phyloP scores from a whole-genome alignment of 2,888 invertebrate species.

The Colostygia pectinataria region DNA sequence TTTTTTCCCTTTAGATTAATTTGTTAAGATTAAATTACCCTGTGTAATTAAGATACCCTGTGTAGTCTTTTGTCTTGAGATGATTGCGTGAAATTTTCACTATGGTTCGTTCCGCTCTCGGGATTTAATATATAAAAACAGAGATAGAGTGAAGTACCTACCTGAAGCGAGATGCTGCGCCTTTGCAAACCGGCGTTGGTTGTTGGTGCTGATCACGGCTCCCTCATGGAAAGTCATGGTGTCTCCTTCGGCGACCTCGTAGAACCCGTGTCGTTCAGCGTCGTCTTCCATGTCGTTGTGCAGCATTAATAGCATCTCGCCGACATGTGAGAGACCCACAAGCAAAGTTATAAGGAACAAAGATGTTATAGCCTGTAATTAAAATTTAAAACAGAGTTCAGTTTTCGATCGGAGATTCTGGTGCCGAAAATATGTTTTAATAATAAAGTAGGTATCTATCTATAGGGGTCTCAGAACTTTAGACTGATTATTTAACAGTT shows the following conservation, averaged over 20 bases:
- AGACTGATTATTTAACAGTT: too few relatives aligned
- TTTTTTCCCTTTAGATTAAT: too few relatives aligned
- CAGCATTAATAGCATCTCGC: slow-evolving; percentile 74
- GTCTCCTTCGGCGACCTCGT: slow-evolving; percentile 62
- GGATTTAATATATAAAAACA: too few relatives aligned
- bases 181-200: slow-evolving; percentile 76
- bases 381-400: slow-evolving; percentile 5
- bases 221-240: slow-evolving; percentile 64
- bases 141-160: too few relatives aligned
- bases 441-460: too few relatives aligned
- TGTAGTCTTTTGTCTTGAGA: too few relatives aligned
- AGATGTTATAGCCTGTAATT: slow-evolving; percentile 70
- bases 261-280: slow-evolving; percentile 70
- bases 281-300: slow-evolving; percentile 79
- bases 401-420: too few relatives aligned
- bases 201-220: slow-evolving; percentile 71
- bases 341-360: slow-evolving; percentile 74
- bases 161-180: slow-evolving; percentile 77
- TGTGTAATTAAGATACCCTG: too few relatives aligned
- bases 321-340: slow-evolving; percentile 76
- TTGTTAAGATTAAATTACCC: too few relatives aligned
- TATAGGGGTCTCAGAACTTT: too few relatives aligned
- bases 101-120: background rate
- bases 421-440: too few relatives aligned
- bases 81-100: too few relatives aligned